Conservation (phyloP, 1,140 invertebrate genomes). For the Ephestia elutella region DNA sequence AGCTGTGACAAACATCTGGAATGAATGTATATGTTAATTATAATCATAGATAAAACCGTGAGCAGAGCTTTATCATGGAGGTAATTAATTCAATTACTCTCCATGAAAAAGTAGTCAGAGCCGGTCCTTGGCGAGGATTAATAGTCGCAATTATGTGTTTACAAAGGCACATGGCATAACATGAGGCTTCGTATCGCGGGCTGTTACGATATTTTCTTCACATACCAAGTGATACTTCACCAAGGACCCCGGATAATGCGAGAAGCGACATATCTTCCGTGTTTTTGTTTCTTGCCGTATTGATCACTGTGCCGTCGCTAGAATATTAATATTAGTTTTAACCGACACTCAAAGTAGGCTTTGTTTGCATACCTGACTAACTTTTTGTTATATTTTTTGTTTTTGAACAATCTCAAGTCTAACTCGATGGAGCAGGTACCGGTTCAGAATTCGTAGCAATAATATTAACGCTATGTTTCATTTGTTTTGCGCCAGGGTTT, state of each 20-base stretch:
- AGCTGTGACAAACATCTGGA: background rate
- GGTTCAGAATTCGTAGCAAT: background rate
- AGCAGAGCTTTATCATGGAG: constrained; percentile 23
- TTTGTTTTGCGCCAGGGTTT: no score
- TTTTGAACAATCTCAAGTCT: constrained; percentile 11
- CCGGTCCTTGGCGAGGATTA: constrained; percentile 18
- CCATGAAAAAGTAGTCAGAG: constrained; percentile 23
- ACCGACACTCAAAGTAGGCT: constrained; percentile 22
- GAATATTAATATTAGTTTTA: constrained; percentile 55
- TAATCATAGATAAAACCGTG: constrained; percentile 5
- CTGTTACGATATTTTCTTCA: constrained; percentile 17
- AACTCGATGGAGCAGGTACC: background rate
- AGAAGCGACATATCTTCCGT: constrained; percentile 47
- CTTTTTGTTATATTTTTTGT: constrained; percentile 28
- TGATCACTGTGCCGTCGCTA: constrained; percentile 35
- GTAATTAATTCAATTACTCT: constrained; percentile 29
- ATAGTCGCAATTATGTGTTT: constrained; percentile 18
- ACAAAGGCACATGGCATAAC: constrained; percentile 14
- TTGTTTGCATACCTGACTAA: constrained; percentile 29
- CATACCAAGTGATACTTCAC: constrained; percentile 21
- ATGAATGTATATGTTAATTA: background rate
- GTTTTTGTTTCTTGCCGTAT: constrained; percentile 54
- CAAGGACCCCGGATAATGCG: constrained; percentile 59
- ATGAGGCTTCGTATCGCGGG: background rate
- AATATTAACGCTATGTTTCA: background rate